These are phyloP conservation scores for Callinectes sapidus DNA, from an alignment of 2,888 invertebrate species.

Conservation along the genomic window DNA sequence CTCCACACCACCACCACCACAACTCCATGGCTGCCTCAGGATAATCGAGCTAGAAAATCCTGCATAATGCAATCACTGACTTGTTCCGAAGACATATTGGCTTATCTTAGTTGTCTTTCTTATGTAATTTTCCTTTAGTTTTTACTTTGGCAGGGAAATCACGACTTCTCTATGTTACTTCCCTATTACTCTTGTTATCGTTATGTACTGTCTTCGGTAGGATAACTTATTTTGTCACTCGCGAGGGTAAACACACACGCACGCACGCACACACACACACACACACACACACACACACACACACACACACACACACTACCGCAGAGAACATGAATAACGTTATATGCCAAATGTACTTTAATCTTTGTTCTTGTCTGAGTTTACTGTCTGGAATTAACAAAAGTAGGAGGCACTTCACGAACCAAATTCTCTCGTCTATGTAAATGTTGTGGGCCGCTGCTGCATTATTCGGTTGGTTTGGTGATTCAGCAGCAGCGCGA, in stretches of 20 bases:
- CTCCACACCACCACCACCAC: not conserved
- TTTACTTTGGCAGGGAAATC: not conserved
- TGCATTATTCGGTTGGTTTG: constrained; percentile 1
- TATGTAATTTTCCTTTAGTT: not conserved
- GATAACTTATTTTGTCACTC: too few relatives aligned
- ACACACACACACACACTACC: too few relatives aligned
- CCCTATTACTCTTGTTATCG: not conserved
- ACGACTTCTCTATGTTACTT: not conserved
- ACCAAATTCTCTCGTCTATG: not conserved
- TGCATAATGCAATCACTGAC: not conserved
- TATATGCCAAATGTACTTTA: too few relatives aligned
- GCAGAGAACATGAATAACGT: not conserved
- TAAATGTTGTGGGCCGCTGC: not conserved
- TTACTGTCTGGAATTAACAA: not conserved
- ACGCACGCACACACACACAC: too few relatives aligned
- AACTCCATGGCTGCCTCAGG: not conserved
- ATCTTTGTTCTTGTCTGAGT: not conserved
- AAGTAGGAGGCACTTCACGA: not conserved
- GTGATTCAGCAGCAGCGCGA: not conserved
- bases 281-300: too few relatives aligned
- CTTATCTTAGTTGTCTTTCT: not conserved
- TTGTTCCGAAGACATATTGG: not conserved
- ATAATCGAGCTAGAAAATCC: not conserved
- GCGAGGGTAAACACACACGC: too few relatives aligned
- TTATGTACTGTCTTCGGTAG: too few relatives aligned